Conservation (phyloP, 2,888 invertebrate genomes). For the Diaphora mendica region DNA sequence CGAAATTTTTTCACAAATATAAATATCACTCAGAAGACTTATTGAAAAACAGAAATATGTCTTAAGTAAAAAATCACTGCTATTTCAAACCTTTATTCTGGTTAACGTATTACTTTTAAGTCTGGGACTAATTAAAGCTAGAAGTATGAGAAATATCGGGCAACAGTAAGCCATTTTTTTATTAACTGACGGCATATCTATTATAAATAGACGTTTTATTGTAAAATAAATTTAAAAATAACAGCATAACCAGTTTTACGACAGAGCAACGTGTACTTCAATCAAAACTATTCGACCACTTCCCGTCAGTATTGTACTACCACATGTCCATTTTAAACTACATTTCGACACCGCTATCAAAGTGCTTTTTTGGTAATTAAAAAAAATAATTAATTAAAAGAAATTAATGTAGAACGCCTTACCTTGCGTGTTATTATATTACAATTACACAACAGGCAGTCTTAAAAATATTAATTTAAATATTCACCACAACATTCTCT, state of each 20-base stretch:
- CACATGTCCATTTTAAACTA: not conserved
- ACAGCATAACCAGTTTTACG: not conserved
- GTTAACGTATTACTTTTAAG: not conserved
- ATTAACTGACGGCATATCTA: not conserved
- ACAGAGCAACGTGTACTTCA: not conserved
- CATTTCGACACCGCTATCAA: not conserved
- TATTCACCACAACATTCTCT: slow-evolving; percentile 1
- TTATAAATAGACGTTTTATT: not conserved
- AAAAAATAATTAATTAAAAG: not conserved
- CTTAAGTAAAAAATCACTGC: too few species aligned
- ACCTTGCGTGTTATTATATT: slow-evolving; percentile 8
- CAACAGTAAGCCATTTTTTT: not conserved
- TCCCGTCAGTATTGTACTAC: not conserved
- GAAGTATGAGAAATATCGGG: not conserved
- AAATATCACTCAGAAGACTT: too few species aligned
- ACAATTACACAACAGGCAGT: slow-evolving; percentile 11
- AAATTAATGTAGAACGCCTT: not conserved
- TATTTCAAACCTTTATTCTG: not conserved
- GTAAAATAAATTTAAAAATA: not conserved
- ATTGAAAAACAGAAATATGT: too few species aligned
- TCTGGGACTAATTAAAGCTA: not conserved
- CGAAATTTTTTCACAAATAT: not conserved
- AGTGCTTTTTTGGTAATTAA: slow-evolving; percentile 2
- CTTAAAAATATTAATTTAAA: slow-evolving; percentile 8
- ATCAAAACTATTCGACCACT: not conserved